These are phyloP conservation scores for Myiagra hebetior DNA, from an alignment of 2,113 vertebrate genomes.

Conservation along the genomic window DNA sequence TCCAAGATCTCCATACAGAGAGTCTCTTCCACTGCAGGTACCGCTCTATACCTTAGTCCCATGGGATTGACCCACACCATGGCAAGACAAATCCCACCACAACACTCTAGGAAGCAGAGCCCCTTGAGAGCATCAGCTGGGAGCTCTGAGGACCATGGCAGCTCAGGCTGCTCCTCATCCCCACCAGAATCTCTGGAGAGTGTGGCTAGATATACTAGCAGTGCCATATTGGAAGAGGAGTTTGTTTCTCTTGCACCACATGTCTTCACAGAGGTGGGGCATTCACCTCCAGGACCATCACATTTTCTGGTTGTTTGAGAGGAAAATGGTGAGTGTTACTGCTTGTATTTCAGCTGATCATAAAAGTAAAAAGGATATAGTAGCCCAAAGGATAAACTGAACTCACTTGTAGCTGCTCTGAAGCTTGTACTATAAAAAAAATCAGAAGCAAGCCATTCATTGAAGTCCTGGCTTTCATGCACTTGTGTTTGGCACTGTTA, in stretches of 20 bases:
- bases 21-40: background rate
- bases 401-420: background rate
- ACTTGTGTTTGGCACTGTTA: slow-evolving; percentile 34
- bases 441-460: background rate
- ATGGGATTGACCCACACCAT: background rate
- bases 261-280: too few relatives aligned
- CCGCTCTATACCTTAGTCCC: background rate
- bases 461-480: slow-evolving; percentile 15
- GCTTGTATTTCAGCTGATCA: background rate
- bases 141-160: background rate
- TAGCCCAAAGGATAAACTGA: slow-evolving; percentile 21
- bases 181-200: background rate
- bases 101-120: background rate
- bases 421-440: background rate
- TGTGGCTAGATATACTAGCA: background rate
- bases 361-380: background rate
- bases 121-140: background rate
- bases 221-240: too few relatives aligned
- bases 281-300: too few relatives aligned
- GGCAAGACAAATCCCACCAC: background rate
- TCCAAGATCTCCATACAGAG: background rate
- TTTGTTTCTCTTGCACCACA: too few relatives aligned
- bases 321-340: background rate
- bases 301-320: background rate
- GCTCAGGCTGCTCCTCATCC: background rate